Base-by-base conservation (phyloP, 2,797 vertebrate genomes). In the Chelmon rostratus region DNA sequence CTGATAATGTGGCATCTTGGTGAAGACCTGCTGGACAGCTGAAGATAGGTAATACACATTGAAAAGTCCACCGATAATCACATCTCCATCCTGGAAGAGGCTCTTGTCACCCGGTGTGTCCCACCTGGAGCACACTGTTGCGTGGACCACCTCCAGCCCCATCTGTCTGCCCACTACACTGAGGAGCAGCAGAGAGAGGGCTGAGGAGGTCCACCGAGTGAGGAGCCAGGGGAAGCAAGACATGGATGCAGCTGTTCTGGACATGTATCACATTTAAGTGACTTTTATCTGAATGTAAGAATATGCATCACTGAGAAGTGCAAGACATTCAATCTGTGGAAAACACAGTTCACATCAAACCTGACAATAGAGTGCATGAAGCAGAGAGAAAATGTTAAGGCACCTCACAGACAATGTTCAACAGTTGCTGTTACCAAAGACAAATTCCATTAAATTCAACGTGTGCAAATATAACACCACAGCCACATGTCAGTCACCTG, bases 21-120 rank as follows among this genome's bases (percentile, higher is more conserved):
- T 93, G 73, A 93, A 94, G 62, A 53, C 75, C 44, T 88, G 76
- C 31, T 91, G 77, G 28, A 84, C 31, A 40, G 35, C 54, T 56
- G 87, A 73, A 23, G 87, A 87, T 54, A 66, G 72, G 76, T 86
- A 87, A 82, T 93, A 81, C 11, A 95, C 47, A 66, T 82, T 87
- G 73, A 95, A 91, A 53, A 96, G 88, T 35, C 91, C 92, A 10
- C 95, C 93, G 0, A 96, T 86, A 56, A 95, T 81, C 50, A 96
- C 82, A 44, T 95, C 94, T 40, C 94, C 94, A 73, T 94, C 90
- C 86, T 91, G 88, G 50, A 77, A 93, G 46, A 94, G 78, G 59
- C 85, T 82, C 25, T 74, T 78, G 53, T 71, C 50, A 16, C 84
- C 88, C 0, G 66, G 59, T 6, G 25, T 49, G n/a, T 84, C 78